Base-by-base conservation (phyloP, 2,888 invertebrate species). In the Pandemis corylana region DNA sequence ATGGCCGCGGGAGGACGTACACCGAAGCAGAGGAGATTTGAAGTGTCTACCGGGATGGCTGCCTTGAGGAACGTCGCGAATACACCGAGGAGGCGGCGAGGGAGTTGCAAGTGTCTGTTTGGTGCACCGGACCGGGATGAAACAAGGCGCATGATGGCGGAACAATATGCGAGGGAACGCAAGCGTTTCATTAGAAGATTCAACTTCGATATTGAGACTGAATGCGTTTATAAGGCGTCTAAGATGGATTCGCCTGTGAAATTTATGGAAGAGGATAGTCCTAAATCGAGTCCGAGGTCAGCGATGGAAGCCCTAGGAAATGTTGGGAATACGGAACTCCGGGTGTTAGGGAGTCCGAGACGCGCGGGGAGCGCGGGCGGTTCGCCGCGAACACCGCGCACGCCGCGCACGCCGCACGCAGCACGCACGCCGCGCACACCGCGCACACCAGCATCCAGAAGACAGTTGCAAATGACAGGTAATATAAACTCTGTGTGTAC, bases 121-220 rank as follows among this genome's bases (percentile, higher is more conserved):
- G 96, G 96, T 9, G 92, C 93, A 1, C 95, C 96, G 12, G 95
- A 95, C 80, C 86, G 95, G 5, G 94, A 95, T 42, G 96, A 96
- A 71, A 96, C 96, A 5, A 93, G 90, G 69, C 92, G 95, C 53
- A 85, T 96, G 80, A 90, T 96, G 78, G 94, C 95, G 51, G 96
- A 96, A 75, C 95, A 96, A 77, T 93, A 95, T 74, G 91, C 94
- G 56, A 88, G 93, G 75, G 96, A 96, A 77, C 90, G 95, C 80
- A 94, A 95, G 80, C 92, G 95, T 71, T 96, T 96, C 82, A 94
- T 95, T 71, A 92, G 93, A 76, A 90, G 95, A 80, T 96, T 96
- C 86, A 96, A 96, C 80, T 95, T 96, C 71, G 95, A 96, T 80
- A 88, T 95, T 44, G 93, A 94, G 73, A 92, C 93, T 71, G 91